phyloP scores from a whole-genome alignment of 2,113 vertebrate species.

The Triplophysa dalaica region DNA sequence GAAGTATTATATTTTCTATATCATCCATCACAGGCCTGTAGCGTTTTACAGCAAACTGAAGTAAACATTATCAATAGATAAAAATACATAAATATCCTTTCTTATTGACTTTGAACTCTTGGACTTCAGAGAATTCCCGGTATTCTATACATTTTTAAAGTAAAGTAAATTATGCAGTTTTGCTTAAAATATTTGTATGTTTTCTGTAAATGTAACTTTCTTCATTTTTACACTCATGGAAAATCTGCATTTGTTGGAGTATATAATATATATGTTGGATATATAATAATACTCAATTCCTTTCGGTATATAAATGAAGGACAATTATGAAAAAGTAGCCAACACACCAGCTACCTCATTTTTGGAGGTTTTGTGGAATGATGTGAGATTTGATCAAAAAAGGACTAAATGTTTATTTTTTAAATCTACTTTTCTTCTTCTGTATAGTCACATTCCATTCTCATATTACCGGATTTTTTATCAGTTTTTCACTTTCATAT shows the following conservation, averaged over 20 bases:
- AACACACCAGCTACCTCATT: constrained; percentile 48
- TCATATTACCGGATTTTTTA: neutral
- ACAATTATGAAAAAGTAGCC: constrained; percentile 4
- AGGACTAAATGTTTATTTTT: neutral
- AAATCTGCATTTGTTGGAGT: constrained; percentile 6
- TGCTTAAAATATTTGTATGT: constrained; percentile 15
- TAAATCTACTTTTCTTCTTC: neutral
- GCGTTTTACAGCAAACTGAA: too few relatives aligned
- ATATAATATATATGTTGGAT: neutral
- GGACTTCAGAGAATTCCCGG: too few relatives aligned
- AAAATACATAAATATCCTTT: neutral
- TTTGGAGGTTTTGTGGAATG: constrained; percentile 16
- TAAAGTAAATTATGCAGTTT: neutral
- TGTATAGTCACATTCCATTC: neutral
- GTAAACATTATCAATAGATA: neutral
- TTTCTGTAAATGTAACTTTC: neutral
- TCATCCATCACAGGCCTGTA: too few relatives aligned
- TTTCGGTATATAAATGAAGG: neutral
- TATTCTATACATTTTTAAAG: neutral
- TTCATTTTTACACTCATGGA: neutral
- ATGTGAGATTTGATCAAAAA: constrained; percentile 8
- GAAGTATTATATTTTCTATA: too few relatives aligned
- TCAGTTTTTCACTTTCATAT: neutral
- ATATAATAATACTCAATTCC: neutral
- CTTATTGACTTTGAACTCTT: neutral